A percentile compares a stretch with the other conserved stretches of the same genome.
These are phyloP conservation scores for Rhopalosiphum nymphaeae DNA, from an alignment of 2,888 invertebrate species.

Conservation along the genomic window DNA sequence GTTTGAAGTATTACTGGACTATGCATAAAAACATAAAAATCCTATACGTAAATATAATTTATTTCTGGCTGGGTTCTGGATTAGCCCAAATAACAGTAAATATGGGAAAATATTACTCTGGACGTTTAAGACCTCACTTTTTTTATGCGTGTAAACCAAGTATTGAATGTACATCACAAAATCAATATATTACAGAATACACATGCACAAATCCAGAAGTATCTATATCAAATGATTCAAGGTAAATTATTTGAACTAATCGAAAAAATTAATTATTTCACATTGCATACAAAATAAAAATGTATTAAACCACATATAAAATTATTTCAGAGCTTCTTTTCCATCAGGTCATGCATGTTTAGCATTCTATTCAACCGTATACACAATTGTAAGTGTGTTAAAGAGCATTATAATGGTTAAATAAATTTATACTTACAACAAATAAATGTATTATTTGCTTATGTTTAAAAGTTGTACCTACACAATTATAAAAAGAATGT, in stretches of 20 bases:
- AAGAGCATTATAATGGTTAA: background rate
- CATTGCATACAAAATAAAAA: background rate
- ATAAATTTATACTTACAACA: slow-evolving; percentile 14
- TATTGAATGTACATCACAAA: slow-evolving; percentile 73
- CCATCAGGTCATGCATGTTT: slow-evolving; percentile 72
- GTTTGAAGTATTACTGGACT: slow-evolving; percentile 32
- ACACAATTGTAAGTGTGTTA: slow-evolving; percentile 63
- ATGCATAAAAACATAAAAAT: slow-evolving; percentile 29
- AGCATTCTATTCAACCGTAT: slow-evolving; percentile 68
- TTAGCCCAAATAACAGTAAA: slow-evolving; percentile 89
- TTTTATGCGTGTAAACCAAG: slow-evolving; percentile 87
- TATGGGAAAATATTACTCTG: slow-evolving; percentile 92
- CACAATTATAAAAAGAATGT: slow-evolving; percentile 87
- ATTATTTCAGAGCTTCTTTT: slow-evolving; percentile 70
- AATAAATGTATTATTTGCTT: slow-evolving; percentile 4
- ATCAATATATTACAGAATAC: slow-evolving; percentile 80
- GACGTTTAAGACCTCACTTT: slow-evolving; percentile 94
- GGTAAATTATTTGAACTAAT: slow-evolving; percentile 65
- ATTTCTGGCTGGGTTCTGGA: slow-evolving; percentile 76
- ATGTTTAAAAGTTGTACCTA: slow-evolving; percentile 81
- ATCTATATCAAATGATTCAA: slow-evolving; percentile 67
- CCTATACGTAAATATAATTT: slow-evolving; percentile 49
- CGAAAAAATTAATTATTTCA: background rate
- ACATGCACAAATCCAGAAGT: slow-evolving; percentile 73
- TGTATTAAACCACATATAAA: background rate